Percentiles rank a stretch among this genome's conserved stretches.
phyloP scores from a whole-genome alignment of 2,113 vertebrate genomes.

The Pelodiscus sinensis region DNA sequence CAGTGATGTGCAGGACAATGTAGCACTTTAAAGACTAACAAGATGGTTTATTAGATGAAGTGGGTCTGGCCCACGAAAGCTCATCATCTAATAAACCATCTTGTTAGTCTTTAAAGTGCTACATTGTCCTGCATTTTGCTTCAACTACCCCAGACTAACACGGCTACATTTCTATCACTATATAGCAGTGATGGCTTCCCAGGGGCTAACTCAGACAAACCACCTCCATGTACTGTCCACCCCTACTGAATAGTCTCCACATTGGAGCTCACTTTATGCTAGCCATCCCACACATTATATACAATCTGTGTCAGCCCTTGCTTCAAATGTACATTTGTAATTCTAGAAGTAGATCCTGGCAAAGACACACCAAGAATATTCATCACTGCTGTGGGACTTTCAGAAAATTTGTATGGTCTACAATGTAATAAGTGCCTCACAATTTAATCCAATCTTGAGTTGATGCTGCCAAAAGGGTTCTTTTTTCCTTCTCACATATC shows the following conservation, averaged over 20 bases:
- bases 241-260: not conserved
- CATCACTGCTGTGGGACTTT: not conserved
- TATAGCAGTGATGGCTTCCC: too few relatives aligned
- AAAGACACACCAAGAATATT: not conserved
- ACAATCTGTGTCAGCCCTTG: not conserved
- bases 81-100: too few relatives aligned
- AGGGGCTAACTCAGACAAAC: too few relatives aligned
- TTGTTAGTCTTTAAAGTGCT: too few relatives aligned
- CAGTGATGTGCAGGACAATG: too few relatives aligned
- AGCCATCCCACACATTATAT: rapidly evolving
- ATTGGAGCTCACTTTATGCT: not conserved
- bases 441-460: not conserved
- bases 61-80: too few relatives aligned
- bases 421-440: not conserved
- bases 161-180: too few relatives aligned
- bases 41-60: too few relatives aligned
- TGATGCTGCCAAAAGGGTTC: not conserved
- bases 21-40: too few relatives aligned
- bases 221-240: too few relatives aligned
- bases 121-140: too few relatives aligned
- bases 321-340: not conserved
- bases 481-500: not conserved
- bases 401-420: not conserved
- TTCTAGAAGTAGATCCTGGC: not conserved
- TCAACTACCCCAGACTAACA: too few relatives aligned